These are phyloP conservation scores for Tillus elongatus DNA, from an alignment of 2,888 invertebrate genomes.

Conservation along the genomic window DNA sequence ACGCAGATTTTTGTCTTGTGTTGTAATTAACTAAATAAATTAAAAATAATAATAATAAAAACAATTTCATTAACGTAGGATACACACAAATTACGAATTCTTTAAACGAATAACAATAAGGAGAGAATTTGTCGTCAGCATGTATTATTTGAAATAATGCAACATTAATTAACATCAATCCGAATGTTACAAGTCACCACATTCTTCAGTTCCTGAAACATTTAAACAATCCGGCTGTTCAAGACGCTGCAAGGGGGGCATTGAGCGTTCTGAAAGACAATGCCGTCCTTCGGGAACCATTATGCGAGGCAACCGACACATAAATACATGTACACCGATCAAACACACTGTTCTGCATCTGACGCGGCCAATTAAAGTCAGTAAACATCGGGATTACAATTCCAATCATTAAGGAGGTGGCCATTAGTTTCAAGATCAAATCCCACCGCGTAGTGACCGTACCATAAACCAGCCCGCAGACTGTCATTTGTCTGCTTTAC, in stretches of 20 bases:
- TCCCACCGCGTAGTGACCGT: slow-evolving; percentile 27
- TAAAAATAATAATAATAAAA: too few relatives aligned
- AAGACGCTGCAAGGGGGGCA: too few relatives aligned
- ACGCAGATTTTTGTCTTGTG: too few relatives aligned
- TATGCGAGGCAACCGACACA: slow-evolving; percentile 26
- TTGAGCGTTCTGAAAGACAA: slow-evolving; percentile 18
- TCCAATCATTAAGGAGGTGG: slow-evolving; percentile 27
- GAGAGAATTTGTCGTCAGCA: slow-evolving; percentile 18
- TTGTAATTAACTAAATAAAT: too few relatives aligned
- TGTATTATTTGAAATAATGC: slow-evolving; percentile 16
- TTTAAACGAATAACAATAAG: slow-evolving; percentile 19
- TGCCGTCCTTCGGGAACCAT: slow-evolving; percentile 34
- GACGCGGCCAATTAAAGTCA: slow-evolving; percentile 33
- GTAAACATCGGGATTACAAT: slow-evolving; percentile 33
- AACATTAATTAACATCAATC: slow-evolving; percentile 23
- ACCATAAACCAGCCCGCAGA: slow-evolving; percentile 25
- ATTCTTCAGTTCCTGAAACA: slow-evolving; percentile 4
- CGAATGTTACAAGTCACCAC: background rate
- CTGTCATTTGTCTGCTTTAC: slow-evolving; percentile 28
- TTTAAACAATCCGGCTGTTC: background rate
- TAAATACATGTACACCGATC: slow-evolving; percentile 29
- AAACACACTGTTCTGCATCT: slow-evolving; percentile 30
- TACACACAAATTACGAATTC: slow-evolving; percentile 15
- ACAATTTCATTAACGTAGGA: too few relatives aligned
- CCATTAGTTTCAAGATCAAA: slow-evolving; percentile 31